These are phyloP conservation scores for Oenanthe oenanthe DNA, from an alignment of 2,113 vertebrate genomes.

Conservation along the genomic window DNA sequence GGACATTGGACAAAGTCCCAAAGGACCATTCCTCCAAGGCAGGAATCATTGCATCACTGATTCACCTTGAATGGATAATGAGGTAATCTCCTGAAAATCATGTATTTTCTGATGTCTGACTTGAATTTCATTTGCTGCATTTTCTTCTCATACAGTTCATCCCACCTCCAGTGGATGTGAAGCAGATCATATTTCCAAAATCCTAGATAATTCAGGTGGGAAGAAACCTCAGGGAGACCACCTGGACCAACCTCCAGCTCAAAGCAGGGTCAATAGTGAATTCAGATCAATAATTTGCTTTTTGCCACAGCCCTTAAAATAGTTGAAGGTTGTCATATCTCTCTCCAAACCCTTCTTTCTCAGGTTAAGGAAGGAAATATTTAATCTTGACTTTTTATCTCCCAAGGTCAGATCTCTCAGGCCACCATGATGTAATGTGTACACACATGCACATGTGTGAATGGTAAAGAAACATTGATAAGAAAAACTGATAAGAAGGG, in stretches of 20 bases:
- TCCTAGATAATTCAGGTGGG: background rate
- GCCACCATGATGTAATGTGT: background rate
- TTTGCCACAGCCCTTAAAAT: background rate
- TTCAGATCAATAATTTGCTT: background rate
- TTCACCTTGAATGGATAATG: background rate
- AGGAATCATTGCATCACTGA: background rate
- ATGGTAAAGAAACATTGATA: background rate
- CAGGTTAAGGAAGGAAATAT: background rate
- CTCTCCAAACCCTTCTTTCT: background rate
- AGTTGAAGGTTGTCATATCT: background rate
- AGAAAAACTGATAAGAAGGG: background rate
- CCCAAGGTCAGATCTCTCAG: background rate
- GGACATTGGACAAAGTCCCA: background rate
- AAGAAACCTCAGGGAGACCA: background rate
- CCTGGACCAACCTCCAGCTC: background rate
- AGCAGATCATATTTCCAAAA: background rate
- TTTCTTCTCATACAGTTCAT: background rate
- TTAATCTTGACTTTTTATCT: background rate
- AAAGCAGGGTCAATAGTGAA: background rate
- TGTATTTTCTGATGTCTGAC: accelerated
- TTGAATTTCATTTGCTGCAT: background rate
- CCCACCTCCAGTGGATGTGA: background rate
- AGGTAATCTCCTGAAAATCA: background rate
- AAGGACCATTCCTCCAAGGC: background rate
- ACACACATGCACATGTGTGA: background rate